Conservation (phyloP, 2,113 vertebrate genomes). For the Chionodraco myersi region DNA sequence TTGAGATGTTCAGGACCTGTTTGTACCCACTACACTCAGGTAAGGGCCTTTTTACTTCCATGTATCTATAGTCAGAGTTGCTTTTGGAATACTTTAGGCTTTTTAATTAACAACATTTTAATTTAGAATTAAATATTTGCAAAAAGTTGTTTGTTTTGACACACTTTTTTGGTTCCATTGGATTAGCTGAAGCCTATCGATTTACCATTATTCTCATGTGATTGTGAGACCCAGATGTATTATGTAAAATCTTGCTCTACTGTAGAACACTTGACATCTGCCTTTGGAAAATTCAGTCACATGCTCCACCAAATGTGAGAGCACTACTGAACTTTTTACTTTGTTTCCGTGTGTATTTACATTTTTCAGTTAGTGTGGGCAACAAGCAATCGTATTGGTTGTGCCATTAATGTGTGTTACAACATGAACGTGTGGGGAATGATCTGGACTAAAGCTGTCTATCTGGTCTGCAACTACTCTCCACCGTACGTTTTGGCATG, state of each 20-base stretch:
- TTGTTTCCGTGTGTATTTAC: background rate
- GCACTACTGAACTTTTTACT: background rate
- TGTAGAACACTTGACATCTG: background rate
- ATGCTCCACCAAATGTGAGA: background rate
- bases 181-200: background rate
- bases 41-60: constrained; percentile 57
- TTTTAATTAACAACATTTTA: background rate
- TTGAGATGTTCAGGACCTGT: constrained; percentile 96
- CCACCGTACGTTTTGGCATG: constrained; percentile 89
- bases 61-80: background rate
- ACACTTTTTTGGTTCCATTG: background rate
- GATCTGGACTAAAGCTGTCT: constrained; percentile 97
- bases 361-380: constrained; percentile 94
- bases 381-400: constrained; percentile 95
- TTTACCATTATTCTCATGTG: background rate
- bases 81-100: background rate
- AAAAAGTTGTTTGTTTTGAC: background rate
- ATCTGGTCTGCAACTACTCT: constrained; percentile 99
- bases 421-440: constrained; percentile 99
- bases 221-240: background rate
- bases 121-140: too few relatives aligned
- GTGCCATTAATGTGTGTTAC: constrained; percentile 97
- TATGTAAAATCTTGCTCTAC: background rate
- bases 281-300: background rate
- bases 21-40: constrained; percentile 99